Base-by-base conservation (phyloP, 92 coral and sea anemone species). In the Blastomussa wellsi region DNA sequence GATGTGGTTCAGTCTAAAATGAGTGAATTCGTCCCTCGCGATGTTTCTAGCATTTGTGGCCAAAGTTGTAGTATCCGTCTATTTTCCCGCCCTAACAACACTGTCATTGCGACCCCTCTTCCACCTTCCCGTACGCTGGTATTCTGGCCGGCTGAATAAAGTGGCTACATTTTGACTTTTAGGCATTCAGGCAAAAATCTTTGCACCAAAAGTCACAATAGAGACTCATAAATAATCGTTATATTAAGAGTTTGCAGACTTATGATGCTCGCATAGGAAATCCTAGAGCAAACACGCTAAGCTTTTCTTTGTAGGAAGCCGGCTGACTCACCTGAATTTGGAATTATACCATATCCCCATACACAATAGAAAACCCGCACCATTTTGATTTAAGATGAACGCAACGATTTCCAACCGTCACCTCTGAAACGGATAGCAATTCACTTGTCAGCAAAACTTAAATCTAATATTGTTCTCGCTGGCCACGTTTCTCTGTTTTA, bases 131-230 rank as follows among this genome's bases (percentile, higher is more conserved):
- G 62, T 52, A 31, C 33, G 53, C 16, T 39, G 41, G 81, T 39
- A 33, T 44, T 74, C 42, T 57, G 72, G 73, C 42, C 39, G 72
- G 73, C 57, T 82, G 59, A 53, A 74, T 83, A 83, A 74, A 74
- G 74, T 74, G 74, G 74, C 87, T 26, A 64, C 69, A 74, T 53
- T 74, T 74, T 83, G 86, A 72, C 80, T 74, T 74, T 67, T 68
- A 35, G 55, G 69, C 78, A 22, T 44, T 36, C 16, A 28, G 53
- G 66, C 68, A 53, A 32, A 52, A 8, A 52, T 71, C 36, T 70
- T 47, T 28, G 36, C 29, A 41, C 33, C 49, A 51, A 81, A 33
- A 51, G n/a, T 49, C 68, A 81, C 85, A 28, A 69, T 49, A 36
- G 67, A 52, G 15, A 33, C 24, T 12, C 48, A 70, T 0, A 52